These are phyloP conservation scores for Rhizomys pruinosus DNA, from an alignment of 2,113 vertebrate genomes.

Conservation along the genomic window DNA sequence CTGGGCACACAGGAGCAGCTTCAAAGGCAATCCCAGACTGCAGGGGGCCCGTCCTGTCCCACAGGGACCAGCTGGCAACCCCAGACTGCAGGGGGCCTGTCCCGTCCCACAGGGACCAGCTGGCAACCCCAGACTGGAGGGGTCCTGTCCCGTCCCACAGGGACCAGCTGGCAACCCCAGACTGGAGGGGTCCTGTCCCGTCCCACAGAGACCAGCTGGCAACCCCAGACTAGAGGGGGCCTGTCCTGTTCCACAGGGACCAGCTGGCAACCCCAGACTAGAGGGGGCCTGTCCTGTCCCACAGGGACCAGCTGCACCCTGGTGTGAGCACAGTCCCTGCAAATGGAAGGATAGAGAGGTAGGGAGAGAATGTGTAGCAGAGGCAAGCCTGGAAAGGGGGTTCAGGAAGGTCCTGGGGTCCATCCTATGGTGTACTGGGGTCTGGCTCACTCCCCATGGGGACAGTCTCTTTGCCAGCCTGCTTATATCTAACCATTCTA, in stretches of 20 bases:
- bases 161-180: too few relatives aligned
- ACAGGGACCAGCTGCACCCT: neutral
- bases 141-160: too few relatives aligned
- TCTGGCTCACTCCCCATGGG: neutral
- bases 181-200: too few relatives aligned
- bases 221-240: conserved; percentile 21
- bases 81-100: too few relatives aligned
- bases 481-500: too few relatives aligned
- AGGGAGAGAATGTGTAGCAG: neutral
- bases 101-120: too few relatives aligned
- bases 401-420: neutral
- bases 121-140: too few relatives aligned
- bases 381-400: neutral
- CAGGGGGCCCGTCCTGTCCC: too few relatives aligned
- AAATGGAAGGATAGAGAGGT: neutral
- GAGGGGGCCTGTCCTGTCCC: neutral
- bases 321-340: neutral
- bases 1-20: neutral
- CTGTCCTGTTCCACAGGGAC: neutral
- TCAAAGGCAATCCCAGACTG: too few relatives aligned
- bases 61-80: too few relatives aligned
- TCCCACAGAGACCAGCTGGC: too few relatives aligned
- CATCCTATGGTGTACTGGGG: too few relatives aligned
- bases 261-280: conserved; percentile 8
- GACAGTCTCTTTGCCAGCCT: neutral